A percentile compares a stretch with the other conserved stretches of the same genome.
These are phyloP conservation scores for Phrynocephalus guinanensis DNA, from an alignment of 2,797 vertebrate genomes.

Conservation along the genomic window DNA sequence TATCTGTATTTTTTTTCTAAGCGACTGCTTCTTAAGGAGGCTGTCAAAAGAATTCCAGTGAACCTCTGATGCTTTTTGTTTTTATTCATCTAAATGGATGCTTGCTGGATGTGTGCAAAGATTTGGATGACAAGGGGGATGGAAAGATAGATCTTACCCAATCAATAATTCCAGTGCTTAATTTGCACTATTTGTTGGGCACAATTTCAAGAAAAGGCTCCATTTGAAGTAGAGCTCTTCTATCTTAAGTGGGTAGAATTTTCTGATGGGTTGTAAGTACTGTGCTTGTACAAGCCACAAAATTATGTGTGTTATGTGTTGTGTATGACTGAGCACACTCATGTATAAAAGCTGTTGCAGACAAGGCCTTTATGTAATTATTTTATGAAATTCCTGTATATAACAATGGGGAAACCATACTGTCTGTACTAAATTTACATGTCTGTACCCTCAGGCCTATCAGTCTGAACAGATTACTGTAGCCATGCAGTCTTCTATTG, in stretches of 20 bases:
- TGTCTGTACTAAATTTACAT: background rate
- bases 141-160: background rate
- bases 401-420: background rate
- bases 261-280: background rate
- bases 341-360: background rate
- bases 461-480: background rate
- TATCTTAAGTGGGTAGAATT: background rate
- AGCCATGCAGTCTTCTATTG: conserved; percentile 7
- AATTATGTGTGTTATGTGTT: background rate
- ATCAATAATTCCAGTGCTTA: background rate
- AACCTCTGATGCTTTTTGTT: background rate
- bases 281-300: background rate
- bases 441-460: background rate
- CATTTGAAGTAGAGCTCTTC: background rate
- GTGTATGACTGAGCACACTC: background rate
- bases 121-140: background rate
- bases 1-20: background rate
- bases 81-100: background rate
- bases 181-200: background rate
- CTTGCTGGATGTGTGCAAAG: background rate
- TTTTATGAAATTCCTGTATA: background rate
- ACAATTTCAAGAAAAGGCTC: background rate
- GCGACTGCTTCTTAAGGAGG: background rate
- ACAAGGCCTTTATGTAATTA: background rate
- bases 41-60: background rate